Evolutionary conservation across 2,113 vertebrate genomes (phyloP).

Genomic region (Petrocephalus microphthalmus): DNA sequence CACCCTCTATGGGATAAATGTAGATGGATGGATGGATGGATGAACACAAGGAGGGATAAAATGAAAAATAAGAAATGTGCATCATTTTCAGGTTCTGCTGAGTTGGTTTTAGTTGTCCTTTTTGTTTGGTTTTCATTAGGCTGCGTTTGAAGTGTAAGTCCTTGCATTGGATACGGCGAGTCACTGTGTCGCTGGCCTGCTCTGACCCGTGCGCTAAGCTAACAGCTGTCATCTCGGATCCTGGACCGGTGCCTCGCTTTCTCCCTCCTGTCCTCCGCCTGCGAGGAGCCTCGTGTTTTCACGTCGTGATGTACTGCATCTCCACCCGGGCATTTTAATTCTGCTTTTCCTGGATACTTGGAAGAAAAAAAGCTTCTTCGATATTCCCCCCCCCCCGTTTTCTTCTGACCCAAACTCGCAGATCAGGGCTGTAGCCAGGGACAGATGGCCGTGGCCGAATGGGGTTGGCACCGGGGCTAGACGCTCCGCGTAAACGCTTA

Average conservation of each 20-base stretch:
- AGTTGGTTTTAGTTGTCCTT: background rate
- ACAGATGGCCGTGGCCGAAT: background rate
- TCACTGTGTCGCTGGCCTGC: background rate
- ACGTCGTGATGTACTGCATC: background rate
- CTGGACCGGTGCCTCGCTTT: background rate
- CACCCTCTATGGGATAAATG: background rate
- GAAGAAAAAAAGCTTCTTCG: background rate
- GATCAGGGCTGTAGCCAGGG: background rate
- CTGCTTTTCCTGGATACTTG: background rate
- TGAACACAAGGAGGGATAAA: background rate
- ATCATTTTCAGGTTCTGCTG: background rate
- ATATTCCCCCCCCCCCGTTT: background rate
- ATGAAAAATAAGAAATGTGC: background rate
- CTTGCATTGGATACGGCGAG: background rate
- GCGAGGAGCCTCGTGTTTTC: background rate
- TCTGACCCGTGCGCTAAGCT: background rate
- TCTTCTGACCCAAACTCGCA: background rate
- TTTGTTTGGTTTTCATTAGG: background rate
- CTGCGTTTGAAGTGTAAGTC: background rate
- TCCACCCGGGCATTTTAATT: background rate
- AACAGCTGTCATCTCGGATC: background rate
- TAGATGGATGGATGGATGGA: background rate
- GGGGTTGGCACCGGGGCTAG: background rate
- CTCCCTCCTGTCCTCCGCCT: background rate
- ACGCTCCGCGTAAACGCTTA: background rate